Base-by-base conservation (phyloP, 2,797 vertebrate genomes). In the Sebastes baramenuke region DNA sequence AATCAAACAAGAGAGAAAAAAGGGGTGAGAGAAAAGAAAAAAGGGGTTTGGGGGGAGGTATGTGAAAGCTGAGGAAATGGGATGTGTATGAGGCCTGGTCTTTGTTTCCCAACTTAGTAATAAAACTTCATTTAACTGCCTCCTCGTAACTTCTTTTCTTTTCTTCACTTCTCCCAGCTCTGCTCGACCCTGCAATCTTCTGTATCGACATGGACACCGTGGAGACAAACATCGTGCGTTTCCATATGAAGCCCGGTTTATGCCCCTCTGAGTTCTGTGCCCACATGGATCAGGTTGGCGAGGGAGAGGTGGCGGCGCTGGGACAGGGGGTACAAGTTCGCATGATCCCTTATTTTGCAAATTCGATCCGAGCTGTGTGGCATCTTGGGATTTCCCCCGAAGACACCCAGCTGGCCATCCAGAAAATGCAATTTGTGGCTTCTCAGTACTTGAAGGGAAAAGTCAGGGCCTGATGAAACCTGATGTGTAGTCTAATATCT, bases 191-290 rank as follows among this genome's bases (percentile, higher is more conserved):
- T 52, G 86, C 66, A 0, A 90, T 95, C 24, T 97, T 95, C 36
- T 81, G 89, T 0, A 65, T 97, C 12, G 90, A 91, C 79, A 85
- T 95, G 30, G 52, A 81, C 0, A 25, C 84, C 0, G 94, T 97
- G 90, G 96, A 98, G 88, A 98, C 96, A 3, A 97, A 97, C 93
- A 95, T 97, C 0, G 80, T 97, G 87, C 90, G 96, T 72, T 94
- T 97, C 75, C 2, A 10, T 7, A 1, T 94, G 2, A 61, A 8
- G 6, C 42, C 73, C 1, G 69, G 86, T 38, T 76, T 90, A 12
- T 90, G 84, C 14, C 92, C 96, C 0, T 0, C 22, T 0, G 93
- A 97, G 69, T 96, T 97, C 85, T 97, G 97, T 0, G 18, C 78
- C 10, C 86, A 55, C 30, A 94, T 97, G 94, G 88, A 24, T 58